Evolutionary conservation across 2,797 vertebrate genomes (phyloP), one percentile per base, ranked within the genome.

Genomic region (Ctenochaetus hawaiiensis): DNA sequence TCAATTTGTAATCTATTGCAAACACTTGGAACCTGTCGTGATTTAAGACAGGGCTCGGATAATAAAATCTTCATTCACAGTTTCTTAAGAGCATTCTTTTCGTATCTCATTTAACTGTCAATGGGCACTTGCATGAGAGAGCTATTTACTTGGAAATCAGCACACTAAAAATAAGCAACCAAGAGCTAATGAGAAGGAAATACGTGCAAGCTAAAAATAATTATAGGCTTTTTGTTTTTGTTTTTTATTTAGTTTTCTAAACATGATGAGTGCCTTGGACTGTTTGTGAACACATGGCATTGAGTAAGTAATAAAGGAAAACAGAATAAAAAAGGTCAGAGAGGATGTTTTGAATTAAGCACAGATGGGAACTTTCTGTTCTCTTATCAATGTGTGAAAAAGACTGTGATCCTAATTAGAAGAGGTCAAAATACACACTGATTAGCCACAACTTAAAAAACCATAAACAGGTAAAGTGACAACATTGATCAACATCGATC

Each of bases 161-260:
- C 58, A 59, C 5, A 51, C 70, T 54, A 78, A 72, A 86, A 86
- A 90, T 82, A 92, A 90, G 80, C 72, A 80, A 66, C 43, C 5
- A 2, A 54, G 57, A 57, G 45, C 77, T 82, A 90, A 89, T 86
- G 84, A 89, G 77, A 48, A 84, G 85, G 83, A 91, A 90, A 84
- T 71, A 57, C 66, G 56, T 41, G 16, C 67, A 0, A 11, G 45
- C 78, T 92, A 81, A 92, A 91, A 91, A 91, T 89, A 92, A 64
- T 45, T 53, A 18, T 0, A 3, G 54, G 53, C 52, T 70, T 43
- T 77, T n/a, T 17, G 16, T 63, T 74, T 78, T 20, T n/a, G 30
- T 44, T 70, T 44, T 13, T 52, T 41, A 65, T 14, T 53, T 81
- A 69, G 77, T 77, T 77, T 70, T 84, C 48, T 56, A 77, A 81